Base-by-base conservation (phyloP, 2,113 vertebrate genomes). In the Rhinichthys klamathensis region DNA sequence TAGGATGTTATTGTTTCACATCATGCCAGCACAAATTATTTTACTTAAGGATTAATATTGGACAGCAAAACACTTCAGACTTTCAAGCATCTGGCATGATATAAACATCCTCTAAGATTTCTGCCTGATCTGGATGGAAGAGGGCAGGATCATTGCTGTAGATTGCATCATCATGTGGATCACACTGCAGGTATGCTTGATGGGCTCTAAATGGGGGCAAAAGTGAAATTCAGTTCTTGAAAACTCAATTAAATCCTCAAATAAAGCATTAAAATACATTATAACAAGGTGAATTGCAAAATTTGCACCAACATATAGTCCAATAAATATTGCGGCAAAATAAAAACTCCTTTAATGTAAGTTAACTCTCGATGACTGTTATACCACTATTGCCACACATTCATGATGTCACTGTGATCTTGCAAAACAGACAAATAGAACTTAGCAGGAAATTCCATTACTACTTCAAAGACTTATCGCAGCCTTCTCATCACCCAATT, bases 121-220 rank as follows among this genome's bases (percentile, higher is more conserved):
- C 46, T 3, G 89, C 4, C 32, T 61, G 44, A 3, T 56, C 32
- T 67, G 82, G 75, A 32, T 74, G 46, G 15, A 87, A 88, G n/a
- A 86, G 91, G 2, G 54, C 80, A 0, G 89, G 91, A 44, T 94
- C 92, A n/a, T 95, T 95, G 89, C 67, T 87, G 92, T 95, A 95
- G 85, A 95, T 94, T 77, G 89, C 92, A 1, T 94, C 93, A 85
- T 91, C 92, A 84, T 91, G 87, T 51, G 82, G 38, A 60, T 94
- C 93, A 87, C 90, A 93, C 87, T 91, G 89, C 85, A 93, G 16
- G 79, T 94, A 94, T 60, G 90, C 16, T 13, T 92, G 90, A 38
- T 92, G 90, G 56, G 56, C 27, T 8, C 81, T 83, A 72, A 72
- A 83, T 27, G 44, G 30, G 69, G 65, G 38, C 56, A 67, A 75